Evolutionary conservation across 2,888 invertebrate species (phyloP), one percentile per base, ranked within the genome.

Genomic region (Sphaerophoria taeniata): DNA sequence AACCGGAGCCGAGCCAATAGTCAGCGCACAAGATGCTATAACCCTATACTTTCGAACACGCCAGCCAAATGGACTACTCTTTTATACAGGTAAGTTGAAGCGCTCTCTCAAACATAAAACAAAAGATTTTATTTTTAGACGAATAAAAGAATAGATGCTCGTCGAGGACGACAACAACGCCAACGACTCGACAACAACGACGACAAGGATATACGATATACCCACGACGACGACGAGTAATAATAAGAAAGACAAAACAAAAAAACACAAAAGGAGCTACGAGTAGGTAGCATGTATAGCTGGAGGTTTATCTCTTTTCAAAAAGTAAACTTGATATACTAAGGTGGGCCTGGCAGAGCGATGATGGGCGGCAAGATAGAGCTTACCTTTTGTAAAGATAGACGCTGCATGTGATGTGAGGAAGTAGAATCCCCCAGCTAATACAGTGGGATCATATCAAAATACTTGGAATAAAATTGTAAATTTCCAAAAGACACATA

Each of bases 11-110:
- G 96, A 97, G 90, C 97, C 97, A 3, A 96, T 98, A 89, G 96
- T 97, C 87, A 97, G 97, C 92, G 96, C 96, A 73, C 97, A 97
- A 90, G 98, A 98, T 91, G 95, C 97, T 87, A 96, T 98, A 88
- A 96, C 96, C 5, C 94, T 98, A 74, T 96, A 96, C 92, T 98
- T 98, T 94, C 97, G 98, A 92, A 98, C 98, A 1, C 94, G 97
- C 80, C 97, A 97, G 90, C 96, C 97, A 7, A 97, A 96, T 90
- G 98, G 98, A 87, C 94, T 98, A 56, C 94, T 98, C 61, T 98
- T 98, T 93, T 98, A 98, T 91, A 97, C 98, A 88, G 97, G 98
- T 96, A 90, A 93, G 93, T 63, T 53, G 51, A 36, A 51, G 65
- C 24, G 24, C 43, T 70, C 53, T 58, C 43, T 65, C 53, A 51